A percentile compares a stretch with the other conserved stretches of the same genome.
Evolutionary conservation across 2,888 invertebrate species (phyloP).

Genomic region (Epinotia bilunana): DNA sequence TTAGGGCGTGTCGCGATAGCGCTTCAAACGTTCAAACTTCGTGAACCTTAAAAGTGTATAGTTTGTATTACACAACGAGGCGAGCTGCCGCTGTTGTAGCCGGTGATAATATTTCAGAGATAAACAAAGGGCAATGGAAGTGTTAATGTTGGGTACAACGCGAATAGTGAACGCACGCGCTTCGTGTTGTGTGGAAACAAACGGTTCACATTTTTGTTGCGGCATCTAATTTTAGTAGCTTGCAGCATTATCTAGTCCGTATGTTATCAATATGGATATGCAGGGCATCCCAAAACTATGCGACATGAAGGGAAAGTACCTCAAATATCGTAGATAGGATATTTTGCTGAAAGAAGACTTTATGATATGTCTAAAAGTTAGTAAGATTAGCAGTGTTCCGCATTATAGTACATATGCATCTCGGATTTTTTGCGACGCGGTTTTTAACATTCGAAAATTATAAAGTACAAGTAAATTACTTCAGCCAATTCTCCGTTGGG

Average conservation of each 20-base stretch:
- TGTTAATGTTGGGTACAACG: constrained; percentile 29
- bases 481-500: background rate
- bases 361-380: too few relatives aligned
- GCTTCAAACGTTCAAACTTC: constrained; percentile 37
- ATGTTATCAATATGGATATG: too few relatives aligned
- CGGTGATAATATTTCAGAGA: constrained; percentile 30
- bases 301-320: too few relatives aligned
- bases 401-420: too few relatives aligned
- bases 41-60: constrained; percentile 35
- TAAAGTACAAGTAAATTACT: background rate
- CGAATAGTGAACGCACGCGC: constrained; percentile 17
- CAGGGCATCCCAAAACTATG: too few relatives aligned
- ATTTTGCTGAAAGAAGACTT: too few relatives aligned
- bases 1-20: constrained; percentile 33
- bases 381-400: too few relatives aligned
- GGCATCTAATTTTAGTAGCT: background rate
- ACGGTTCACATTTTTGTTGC: constrained; percentile 5
- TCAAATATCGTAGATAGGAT: too few relatives aligned
- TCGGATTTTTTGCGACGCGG: background rate
- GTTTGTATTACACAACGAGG: constrained; percentile 36
- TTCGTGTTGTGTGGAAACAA: constrained; percentile 9
- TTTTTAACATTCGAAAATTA: background rate
- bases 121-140: constrained; percentile 37
- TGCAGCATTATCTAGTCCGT: background rate
- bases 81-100: constrained; percentile 29